A percentile compares a stretch with the other conserved stretches of the same genome.
Conservation (phyloP, 2,113 vertebrate genomes). For the Protomyctophum bolini region DNA sequence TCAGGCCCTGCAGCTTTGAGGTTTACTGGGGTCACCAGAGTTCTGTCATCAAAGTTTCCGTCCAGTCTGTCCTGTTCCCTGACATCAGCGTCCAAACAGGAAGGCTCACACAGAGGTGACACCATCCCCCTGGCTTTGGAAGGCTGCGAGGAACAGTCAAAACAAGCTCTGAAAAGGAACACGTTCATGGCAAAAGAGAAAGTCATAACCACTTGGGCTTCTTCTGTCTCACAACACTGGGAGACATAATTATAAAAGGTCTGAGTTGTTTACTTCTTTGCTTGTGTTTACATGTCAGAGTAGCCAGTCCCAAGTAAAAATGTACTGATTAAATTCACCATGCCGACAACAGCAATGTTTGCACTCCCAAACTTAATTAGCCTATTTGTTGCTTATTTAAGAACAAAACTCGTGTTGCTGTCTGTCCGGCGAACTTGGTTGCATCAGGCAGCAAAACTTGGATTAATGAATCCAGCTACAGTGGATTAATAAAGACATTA, state of each 20-base stretch:
- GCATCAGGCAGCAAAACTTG: slow-evolving; percentile 2
- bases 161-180: slow-evolving; percentile 19
- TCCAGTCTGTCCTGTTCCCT: slow-evolving; percentile 56
- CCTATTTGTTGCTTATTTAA: slow-evolving; percentile 19
- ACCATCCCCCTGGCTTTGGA: slow-evolving; percentile 16
- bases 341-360: slow-evolving; percentile 18
- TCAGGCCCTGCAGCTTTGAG: slow-evolving; percentile 26
- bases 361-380: slow-evolving; percentile 3
- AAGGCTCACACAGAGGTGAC: slow-evolving; percentile 55
- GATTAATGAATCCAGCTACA: neutral
- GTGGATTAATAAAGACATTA: neutral
- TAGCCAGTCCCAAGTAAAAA: slow-evolving; percentile 11
- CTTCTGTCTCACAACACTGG: slow-evolving; percentile 25
- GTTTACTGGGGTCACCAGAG: slow-evolving; percentile 48
- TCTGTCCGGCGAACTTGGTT: slow-evolving; percentile 6
- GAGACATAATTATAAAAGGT: slow-evolving; percentile 19
- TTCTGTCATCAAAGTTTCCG: slow-evolving; percentile 62
- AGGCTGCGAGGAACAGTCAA: slow-evolving; percentile 36
- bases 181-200: neutral
- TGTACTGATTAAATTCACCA: slow-evolving; percentile 6
- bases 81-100: slow-evolving; percentile 68
- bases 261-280: slow-evolving; percentile 21
- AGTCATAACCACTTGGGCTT: slow-evolving; percentile 19
- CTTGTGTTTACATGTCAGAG: slow-evolving; percentile 34
- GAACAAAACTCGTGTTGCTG: neutral